Conservation (phyloP, 2,888 invertebrate species). For the Uloborus plumipes region DNA sequence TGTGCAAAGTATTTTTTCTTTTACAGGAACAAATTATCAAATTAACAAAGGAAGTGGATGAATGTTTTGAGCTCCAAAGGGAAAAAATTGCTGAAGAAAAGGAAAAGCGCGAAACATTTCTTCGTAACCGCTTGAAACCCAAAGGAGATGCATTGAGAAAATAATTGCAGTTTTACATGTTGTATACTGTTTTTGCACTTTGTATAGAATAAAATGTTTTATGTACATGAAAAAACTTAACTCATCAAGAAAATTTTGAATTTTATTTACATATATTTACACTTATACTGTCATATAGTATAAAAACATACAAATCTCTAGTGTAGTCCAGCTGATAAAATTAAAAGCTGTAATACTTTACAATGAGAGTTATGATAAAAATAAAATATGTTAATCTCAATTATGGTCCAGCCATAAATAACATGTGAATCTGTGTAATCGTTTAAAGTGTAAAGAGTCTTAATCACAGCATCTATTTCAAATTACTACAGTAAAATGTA, state of each 20-base stretch:
- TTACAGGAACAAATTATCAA: constrained; percentile 44
- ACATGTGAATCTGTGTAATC: too few species aligned
- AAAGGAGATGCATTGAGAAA: constrained; percentile 35
- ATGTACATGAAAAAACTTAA: background rate
- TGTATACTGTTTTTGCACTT: background rate
- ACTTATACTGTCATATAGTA: background rate
- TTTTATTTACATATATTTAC: background rate
- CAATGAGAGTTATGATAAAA: too few species aligned
- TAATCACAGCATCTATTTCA: too few species aligned
- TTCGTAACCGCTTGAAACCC: constrained; percentile 26
- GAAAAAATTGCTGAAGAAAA: constrained; percentile 27
- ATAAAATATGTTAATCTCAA: too few species aligned
- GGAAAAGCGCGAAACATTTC: constrained; percentile 8
- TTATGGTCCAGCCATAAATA: too few species aligned
- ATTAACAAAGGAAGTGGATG: constrained; percentile 45
- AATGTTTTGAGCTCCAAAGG: constrained; percentile 30
- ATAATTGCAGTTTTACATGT: background rate
- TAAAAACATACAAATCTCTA: background rate
- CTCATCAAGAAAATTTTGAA: too few species aligned
- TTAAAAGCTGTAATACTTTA: too few species aligned
- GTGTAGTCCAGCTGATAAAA: too few species aligned
- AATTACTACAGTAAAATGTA: too few species aligned
- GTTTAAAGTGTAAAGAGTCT: too few species aligned
- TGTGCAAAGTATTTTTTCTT: background rate
- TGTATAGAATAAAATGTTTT: background rate